Percentiles rank a stretch among this genome's conserved stretches.
phyloP scores from a whole-genome alignment of 2,888 invertebrate genomes.

The Parasteatoda lunata region DNA sequence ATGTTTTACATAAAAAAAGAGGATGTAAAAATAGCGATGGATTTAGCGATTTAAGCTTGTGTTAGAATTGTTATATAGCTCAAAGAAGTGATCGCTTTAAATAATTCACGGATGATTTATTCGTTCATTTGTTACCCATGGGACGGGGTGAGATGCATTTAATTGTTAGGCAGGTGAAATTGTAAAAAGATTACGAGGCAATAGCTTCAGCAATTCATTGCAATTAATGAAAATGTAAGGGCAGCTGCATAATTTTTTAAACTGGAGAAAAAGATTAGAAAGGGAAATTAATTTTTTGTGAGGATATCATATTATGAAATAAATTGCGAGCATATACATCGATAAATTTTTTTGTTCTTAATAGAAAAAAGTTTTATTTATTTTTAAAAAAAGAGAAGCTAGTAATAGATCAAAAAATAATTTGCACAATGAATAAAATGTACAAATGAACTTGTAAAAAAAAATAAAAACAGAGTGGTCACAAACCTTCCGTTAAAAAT shows the following conservation, averaged over 20 bases:
- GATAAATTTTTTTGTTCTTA: too few species aligned
- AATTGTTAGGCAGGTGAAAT: slow-evolving; percentile 5
- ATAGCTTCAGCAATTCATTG: background rate
- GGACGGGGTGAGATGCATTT: slow-evolving; percentile 1
- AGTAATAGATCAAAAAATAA: too few species aligned
- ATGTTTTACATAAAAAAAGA: slow-evolving; percentile 4
- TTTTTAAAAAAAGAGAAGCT: too few species aligned
- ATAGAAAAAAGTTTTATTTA: too few species aligned
- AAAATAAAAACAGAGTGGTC: too few species aligned
- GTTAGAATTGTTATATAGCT: background rate
- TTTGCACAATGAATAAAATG: too few species aligned
- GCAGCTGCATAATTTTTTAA: background rate
- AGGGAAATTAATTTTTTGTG: too few species aligned
- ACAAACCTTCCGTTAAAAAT: too few species aligned
- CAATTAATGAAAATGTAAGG: background rate
- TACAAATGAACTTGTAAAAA: too few species aligned
- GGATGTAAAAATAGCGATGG: background rate
- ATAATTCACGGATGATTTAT: slow-evolving; percentile 5
- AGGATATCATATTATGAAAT: too few species aligned
- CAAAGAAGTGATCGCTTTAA: background rate
- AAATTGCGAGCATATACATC: too few species aligned
- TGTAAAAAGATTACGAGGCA: background rate
- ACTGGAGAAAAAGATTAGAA: too few species aligned
- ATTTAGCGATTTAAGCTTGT: background rate
- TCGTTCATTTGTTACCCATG: background rate